phyloP scores from a whole-genome alignment of 2,888 invertebrate genomes.

The Scelioninae gen. 1 region DNA sequence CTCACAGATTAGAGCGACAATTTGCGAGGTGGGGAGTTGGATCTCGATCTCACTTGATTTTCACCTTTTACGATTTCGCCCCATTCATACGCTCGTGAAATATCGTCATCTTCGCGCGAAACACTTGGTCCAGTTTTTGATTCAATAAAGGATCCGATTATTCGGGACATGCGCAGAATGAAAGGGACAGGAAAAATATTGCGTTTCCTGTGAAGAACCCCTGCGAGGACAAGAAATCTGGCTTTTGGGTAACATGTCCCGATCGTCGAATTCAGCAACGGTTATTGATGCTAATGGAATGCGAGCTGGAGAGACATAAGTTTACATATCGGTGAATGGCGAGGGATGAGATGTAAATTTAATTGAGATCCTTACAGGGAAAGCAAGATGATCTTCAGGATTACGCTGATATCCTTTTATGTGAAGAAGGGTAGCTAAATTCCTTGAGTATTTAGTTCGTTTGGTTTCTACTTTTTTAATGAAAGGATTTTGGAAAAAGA shows the following conservation, averaged over 20 bases:
- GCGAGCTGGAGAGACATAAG: slow-evolving; percentile 18
- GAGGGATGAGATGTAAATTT: slow-evolving; percentile 44
- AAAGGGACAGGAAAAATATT: slow-evolving; percentile 13
- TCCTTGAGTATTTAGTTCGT: neutral
- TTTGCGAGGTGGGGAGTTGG: slow-evolving; percentile 78
- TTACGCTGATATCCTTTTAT: neutral
- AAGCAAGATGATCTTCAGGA: neutral
- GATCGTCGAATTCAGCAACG: neutral
- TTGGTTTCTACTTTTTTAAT: neutral
- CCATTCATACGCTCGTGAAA: too few species aligned
- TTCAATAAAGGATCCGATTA: slow-evolving; percentile 14
- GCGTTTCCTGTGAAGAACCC: slow-evolving; percentile 32
- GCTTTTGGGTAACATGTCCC: neutral
- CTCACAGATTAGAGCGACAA: slow-evolving; percentile 83
- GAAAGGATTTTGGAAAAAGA: neutral
- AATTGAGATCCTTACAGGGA: slow-evolving; percentile 31
- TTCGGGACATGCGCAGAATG: slow-evolving; percentile 23
- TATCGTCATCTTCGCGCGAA: slow-evolving; percentile 79
- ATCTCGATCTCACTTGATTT: slow-evolving; percentile 76
- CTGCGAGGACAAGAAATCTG: slow-evolving; percentile 32
- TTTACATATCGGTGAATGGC: slow-evolving; percentile 27
- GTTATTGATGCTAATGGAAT: slow-evolving; percentile 33
- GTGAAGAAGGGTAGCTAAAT: neutral
- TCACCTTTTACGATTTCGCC: slow-evolving; percentile 75
- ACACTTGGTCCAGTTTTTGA: slow-evolving; percentile 43